Conservation (phyloP, 2,113 vertebrate genomes). For the Apodemus speciosus region DNA sequence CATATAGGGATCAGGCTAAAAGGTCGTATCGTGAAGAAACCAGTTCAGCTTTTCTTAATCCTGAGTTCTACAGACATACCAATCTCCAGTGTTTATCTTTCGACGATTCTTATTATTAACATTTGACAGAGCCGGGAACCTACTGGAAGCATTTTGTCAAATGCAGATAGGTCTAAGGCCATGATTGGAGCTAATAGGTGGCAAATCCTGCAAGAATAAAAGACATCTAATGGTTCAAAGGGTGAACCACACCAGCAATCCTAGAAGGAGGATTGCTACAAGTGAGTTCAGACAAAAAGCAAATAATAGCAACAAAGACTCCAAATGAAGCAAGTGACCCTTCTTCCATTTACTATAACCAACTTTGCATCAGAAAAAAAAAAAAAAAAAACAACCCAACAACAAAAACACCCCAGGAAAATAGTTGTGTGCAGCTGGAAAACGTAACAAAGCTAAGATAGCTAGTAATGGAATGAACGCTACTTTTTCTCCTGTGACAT, state of each 20-base stretch:
- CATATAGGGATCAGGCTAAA: background rate
- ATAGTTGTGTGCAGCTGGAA: background rate
- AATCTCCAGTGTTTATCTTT: background rate
- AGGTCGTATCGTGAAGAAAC: background rate
- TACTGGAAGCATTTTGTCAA: slow-evolving; percentile 27
- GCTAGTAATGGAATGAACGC: background rate
- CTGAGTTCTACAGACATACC: background rate
- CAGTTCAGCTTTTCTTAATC: background rate
- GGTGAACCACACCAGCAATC: background rate
- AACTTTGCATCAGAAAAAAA: background rate
- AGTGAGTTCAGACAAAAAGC: background rate
- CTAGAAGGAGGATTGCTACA: background rate
- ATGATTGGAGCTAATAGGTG: background rate
- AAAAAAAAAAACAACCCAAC: background rate
- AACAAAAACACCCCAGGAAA: no score
- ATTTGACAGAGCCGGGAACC: background rate
- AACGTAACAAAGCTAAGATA: background rate
- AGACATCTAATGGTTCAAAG: background rate
- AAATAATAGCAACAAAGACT: background rate
- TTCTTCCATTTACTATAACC: background rate
- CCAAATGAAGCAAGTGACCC: background rate
- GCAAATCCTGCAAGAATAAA: background rate
- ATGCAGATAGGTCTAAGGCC: slow-evolving; percentile 25
- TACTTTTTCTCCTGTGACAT: background rate
- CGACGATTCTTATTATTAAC: background rate